Conservation (phyloP, 2,888 invertebrate species). For the Andrena hattorfiana region DNA sequence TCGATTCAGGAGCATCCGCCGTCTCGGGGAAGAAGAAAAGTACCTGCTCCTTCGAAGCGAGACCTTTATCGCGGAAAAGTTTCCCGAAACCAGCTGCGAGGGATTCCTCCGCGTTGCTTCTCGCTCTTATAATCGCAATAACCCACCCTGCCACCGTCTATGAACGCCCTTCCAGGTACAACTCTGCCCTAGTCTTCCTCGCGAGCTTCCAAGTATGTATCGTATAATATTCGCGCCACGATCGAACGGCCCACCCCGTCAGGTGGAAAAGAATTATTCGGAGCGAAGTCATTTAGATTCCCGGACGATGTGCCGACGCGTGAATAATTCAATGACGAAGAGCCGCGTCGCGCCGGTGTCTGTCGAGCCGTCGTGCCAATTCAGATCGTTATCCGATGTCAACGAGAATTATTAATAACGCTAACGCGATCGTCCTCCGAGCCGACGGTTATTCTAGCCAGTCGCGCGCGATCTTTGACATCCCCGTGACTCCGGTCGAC, state of each 20-base stretch:
- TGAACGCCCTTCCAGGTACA: not conserved
- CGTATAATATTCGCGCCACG: not conserved
- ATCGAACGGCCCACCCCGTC: not conserved
- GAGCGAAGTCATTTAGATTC: constrained; percentile 18
- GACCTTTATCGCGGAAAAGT: constrained; percentile 60
- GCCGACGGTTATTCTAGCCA: constrained; percentile 39
- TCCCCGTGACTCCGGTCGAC: constrained; percentile 16
- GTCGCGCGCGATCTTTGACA: constrained; percentile 48
- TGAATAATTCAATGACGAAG: constrained; percentile 54
- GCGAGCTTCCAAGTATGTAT: not conserved
- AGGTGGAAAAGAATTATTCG: constrained; percentile 12
- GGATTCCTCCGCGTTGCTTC: constrained; percentile 7
- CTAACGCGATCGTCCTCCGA: constrained; percentile 58
- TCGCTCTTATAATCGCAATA: constrained; percentile 41
- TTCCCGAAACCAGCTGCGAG: constrained; percentile 56
- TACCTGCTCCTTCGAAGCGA: constrained; percentile 39
- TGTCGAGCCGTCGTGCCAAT: constrained; percentile 28
- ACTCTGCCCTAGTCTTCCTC: not conserved
- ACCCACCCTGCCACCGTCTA: not conserved
- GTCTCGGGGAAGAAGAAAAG: constrained; percentile 49
- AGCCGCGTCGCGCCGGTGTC: constrained; percentile 26
- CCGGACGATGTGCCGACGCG: not conserved
- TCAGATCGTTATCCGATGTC: constrained; percentile 47
- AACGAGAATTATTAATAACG: constrained; percentile 64
- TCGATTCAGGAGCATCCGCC: constrained; percentile 41